Evolutionary conservation across 2,797 vertebrate genomes (phyloP).

Genomic region (Podarcis lilfordi): DNA sequence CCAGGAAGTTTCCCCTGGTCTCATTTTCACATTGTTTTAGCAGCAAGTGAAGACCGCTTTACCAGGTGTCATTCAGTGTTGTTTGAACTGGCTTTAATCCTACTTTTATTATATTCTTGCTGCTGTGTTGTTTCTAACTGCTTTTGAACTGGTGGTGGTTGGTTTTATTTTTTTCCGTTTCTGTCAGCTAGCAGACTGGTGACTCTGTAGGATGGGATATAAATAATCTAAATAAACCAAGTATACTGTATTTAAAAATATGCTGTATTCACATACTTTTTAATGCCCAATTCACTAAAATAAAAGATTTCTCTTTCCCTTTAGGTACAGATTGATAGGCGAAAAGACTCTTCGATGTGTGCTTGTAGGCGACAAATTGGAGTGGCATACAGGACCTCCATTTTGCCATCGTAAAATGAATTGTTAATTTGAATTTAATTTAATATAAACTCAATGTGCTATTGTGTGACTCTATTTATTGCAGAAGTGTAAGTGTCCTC

Average conservation of each 20-base stretch:
- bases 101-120: not conserved
- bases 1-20: not conserved
- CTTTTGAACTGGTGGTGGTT: not conserved
- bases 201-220: not conserved
- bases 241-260: not conserved
- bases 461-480: not conserved
- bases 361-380: accelerated
- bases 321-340: not conserved
- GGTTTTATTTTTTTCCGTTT: not conserved
- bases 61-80: not conserved
- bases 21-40: not conserved
- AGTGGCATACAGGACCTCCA: not conserved
- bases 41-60: not conserved
- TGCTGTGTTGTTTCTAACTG: not conserved
- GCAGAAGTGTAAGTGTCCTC: not conserved
- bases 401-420: not conserved
- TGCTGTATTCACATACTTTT: not conserved
- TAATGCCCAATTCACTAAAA: not conserved
- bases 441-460: too few species aligned
- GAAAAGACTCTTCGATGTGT: not conserved
- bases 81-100: not conserved
- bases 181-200: too few species aligned
- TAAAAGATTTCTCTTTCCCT: not conserved
- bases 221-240: too few species aligned
- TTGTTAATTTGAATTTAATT: not conserved